These are phyloP conservation scores for Pelochelys cantorii DNA, from an alignment of 2,797 vertebrate species.

Conservation along the genomic window DNA sequence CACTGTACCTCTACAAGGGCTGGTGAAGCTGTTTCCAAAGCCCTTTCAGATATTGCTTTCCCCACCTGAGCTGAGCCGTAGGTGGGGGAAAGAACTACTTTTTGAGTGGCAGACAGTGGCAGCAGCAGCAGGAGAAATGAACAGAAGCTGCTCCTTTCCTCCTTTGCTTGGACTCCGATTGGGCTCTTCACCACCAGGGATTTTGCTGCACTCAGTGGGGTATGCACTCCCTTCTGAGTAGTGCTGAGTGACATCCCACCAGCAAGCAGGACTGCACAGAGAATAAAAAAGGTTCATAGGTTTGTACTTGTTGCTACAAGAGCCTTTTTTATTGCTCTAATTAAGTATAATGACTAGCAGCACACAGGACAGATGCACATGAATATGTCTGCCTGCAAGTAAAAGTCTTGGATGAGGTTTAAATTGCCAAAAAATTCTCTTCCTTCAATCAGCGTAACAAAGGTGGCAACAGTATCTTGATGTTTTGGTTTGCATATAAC, in stretches of 20 bases:
- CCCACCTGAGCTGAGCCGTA: background rate
- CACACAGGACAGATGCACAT: too few species aligned
- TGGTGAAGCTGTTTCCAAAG: background rate
- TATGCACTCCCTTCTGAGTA: background rate
- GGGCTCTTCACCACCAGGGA: background rate
- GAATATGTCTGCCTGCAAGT: too few species aligned
- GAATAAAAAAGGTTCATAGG: constrained; percentile 35
- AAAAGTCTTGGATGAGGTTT: too few species aligned
- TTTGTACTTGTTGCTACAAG: constrained; percentile 11
- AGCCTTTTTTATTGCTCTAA: too few species aligned
- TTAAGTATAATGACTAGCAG: too few species aligned
- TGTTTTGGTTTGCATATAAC: too few species aligned
- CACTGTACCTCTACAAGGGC: background rate
- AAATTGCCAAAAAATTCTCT: too few species aligned
- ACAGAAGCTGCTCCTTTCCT: constrained; percentile 5
- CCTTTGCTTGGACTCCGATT: constrained; percentile 1
- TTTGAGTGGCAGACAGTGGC: background rate
- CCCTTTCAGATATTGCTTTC: background rate
- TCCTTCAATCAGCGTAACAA: too few species aligned
- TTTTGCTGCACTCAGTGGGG: background rate
- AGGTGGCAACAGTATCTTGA: too few species aligned
- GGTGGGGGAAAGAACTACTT: background rate
- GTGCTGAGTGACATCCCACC: background rate
- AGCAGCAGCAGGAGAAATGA: background rate
- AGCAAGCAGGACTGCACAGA: constrained; percentile 6